These are phyloP conservation scores for Zosterops borbonicus DNA, from an alignment of 2,113 vertebrate genomes.

Conservation along the genomic window DNA sequence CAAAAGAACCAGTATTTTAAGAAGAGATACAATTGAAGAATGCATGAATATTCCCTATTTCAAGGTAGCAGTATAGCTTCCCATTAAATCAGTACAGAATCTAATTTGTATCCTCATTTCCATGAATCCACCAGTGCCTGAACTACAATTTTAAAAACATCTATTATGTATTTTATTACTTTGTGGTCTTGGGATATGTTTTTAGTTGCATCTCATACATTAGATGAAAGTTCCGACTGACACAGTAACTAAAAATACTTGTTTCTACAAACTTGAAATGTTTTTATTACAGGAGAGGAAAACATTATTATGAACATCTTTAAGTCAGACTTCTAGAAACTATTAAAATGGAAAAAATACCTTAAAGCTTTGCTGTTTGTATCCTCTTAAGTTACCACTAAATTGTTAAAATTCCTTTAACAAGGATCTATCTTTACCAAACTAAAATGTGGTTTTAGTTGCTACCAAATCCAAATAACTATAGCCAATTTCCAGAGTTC, in stretches of 20 bases:
- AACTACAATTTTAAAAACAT: not conserved
- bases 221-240: not conserved
- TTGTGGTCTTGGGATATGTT: not conserved
- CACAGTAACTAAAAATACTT: not conserved
- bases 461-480: not conserved
- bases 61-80: not conserved
- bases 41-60: not conserved
- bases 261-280: not conserved
- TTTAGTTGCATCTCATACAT: not conserved
- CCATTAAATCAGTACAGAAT: not conserved
- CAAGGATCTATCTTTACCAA: not conserved
- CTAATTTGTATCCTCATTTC: not conserved
- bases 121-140: not conserved
- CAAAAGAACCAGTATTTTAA: not conserved
- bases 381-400: not conserved
- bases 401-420: not conserved
- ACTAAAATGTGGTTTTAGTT: not conserved
- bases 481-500: not conserved
- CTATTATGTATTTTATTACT: not conserved
- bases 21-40: not conserved
- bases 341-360: not conserved
- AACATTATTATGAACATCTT: not conserved
- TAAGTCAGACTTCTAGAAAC: not conserved
- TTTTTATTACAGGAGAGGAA: not conserved
- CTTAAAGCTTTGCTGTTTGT: not conserved